Evolutionary conservation across 1,140 invertebrate genomes (phyloP), one percentile per base, ranked within the genome.

Genomic region (Diprion similis): DNA sequence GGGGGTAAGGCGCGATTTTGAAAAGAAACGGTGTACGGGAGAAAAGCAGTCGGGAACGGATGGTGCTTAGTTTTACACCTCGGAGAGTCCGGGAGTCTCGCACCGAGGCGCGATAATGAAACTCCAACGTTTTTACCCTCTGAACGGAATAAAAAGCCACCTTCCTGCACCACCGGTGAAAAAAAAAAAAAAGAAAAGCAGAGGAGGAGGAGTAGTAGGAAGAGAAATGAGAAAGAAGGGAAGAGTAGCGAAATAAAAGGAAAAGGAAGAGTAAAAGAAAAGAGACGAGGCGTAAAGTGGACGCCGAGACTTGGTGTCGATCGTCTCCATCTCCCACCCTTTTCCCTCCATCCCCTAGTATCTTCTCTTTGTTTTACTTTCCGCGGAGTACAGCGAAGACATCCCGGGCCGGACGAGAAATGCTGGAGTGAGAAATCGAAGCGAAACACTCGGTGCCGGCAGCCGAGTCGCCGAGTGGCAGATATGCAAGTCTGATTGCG

Each of bases 21-120:
- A 59, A 9, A 59, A 59, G n/a, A 59, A 59, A 59, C 51, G 51
- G n/a, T 13, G 51, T 59, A 37, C 24, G 24, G n/a, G n/a, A 59
- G 51, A 59, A 17, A 59, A 59, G 51, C n/a, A 59, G 51, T 59
- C 51, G n/a, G 51, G 51, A 17, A 59, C 51, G 51, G 51, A 59
- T 59, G 51, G 51, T 59, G 51, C 51, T 59, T 59, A 59, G 51
- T 59, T 59, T 59, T 59, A 59, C 51, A 59, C 51, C 51, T 59
- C 51, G 51, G 51, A 59, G 51, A 59, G n/a, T 8, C 51, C 51
- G 51, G 6, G 24, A 37, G 24, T 72, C 69, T 70, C 67, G 48
- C 75, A 73, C 48, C 71, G 70, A 75, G 73, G 69, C 73, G 77
- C 71, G 77, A 78, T 78, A 78, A 78, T 78, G 77, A 78, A 78